Base-by-base conservation (phyloP, 2,888 invertebrate species). In the Cyaniris semiargus region DNA sequence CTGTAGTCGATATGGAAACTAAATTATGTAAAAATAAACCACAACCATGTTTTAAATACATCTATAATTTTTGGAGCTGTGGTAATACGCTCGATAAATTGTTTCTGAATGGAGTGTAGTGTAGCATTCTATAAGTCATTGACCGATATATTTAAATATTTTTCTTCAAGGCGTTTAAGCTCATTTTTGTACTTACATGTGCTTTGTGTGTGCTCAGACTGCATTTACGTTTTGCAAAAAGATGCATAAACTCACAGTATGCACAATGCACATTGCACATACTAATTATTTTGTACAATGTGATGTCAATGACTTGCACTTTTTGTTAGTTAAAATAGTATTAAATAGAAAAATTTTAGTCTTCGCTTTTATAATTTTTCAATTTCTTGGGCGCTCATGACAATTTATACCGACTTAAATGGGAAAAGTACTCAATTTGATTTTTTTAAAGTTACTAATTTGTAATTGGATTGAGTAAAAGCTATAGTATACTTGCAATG, bases 311-410 rank as follows among this genome's bases (percentile, higher is more conserved):
- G 27, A 66, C 66, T 60, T 66, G 18, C 31, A 66, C 66, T 60
- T 27, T 53, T 23, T 60, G 60, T 60, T 66, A 66, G 27, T 15
- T 27, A 31, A 66, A 66, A 66, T 66, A 1, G 27, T 60, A 60
- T 60, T 60, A 23, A 23, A 31, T 66, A 66, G 66, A 66, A 66
- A 27, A 15, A 6, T 31, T 66, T 66, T 6, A 66, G 31, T 66
- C 23, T 88, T 89, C 87, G 88, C 90, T 90, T 89, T 87, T 85
- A 83, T 83, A 79, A 81, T 83, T 85, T 87, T 85, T 88, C 86
- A 84, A 83, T 88, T 90, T 88, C 89, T 89, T 90, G 90, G 83
- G 80, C 82, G 44, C 18, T 15, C 74, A 74, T 74, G 74, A 74
- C 74, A 74, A 74, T 74, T 74, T 21, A 53, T 66, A 31, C 15